phyloP scores from a whole-genome alignment of 2,797 vertebrate genomes.

The Pseudomugil gertrudae region DNA sequence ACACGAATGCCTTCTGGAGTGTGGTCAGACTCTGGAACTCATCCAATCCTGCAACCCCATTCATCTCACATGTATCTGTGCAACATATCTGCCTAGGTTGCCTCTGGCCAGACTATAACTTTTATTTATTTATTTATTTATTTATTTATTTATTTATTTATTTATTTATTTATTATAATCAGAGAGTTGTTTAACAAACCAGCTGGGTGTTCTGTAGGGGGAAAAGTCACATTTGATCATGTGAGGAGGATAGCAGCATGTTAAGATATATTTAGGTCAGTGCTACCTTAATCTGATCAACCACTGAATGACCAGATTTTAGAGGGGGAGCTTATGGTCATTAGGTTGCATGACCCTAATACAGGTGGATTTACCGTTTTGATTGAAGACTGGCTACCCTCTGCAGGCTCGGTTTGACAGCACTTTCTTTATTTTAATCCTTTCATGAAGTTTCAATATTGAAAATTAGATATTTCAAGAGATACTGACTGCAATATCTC shows the following conservation, averaged over 20 bases:
- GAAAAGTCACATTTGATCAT: constrained; percentile 49
- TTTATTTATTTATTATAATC: constrained; percentile 68
- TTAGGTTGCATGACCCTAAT: constrained; percentile 41
- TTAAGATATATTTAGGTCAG: constrained; percentile 73
- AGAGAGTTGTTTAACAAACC: constrained; percentile 61
- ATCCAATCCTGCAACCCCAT: constrained; percentile 56
- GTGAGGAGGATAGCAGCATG: constrained; percentile 45
- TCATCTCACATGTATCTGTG: constrained; percentile 65
- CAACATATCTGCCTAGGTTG: constrained; percentile 59
- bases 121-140: constrained; percentile 30
- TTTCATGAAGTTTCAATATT: constrained; percentile 13
- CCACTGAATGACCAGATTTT: constrained; percentile 58
- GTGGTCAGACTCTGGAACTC: constrained; percentile 60
- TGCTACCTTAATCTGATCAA: constrained; percentile 71
- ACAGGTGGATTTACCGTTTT: constrained; percentile 69
- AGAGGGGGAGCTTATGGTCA: constrained; percentile 63
- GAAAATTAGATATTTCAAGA: background rate
- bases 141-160: too few species aligned
- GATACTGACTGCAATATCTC: background rate
- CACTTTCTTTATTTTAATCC: constrained; percentile 17
- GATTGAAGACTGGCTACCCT: constrained; percentile 44
- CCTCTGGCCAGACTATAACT: constrained; percentile 52
- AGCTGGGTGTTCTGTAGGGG: constrained; percentile 58
- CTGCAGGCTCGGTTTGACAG: background rate
- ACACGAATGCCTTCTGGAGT: constrained; percentile 67